phyloP scores from a whole-genome alignment of 2,888 invertebrate genomes.

The Germaria angustata region DNA sequence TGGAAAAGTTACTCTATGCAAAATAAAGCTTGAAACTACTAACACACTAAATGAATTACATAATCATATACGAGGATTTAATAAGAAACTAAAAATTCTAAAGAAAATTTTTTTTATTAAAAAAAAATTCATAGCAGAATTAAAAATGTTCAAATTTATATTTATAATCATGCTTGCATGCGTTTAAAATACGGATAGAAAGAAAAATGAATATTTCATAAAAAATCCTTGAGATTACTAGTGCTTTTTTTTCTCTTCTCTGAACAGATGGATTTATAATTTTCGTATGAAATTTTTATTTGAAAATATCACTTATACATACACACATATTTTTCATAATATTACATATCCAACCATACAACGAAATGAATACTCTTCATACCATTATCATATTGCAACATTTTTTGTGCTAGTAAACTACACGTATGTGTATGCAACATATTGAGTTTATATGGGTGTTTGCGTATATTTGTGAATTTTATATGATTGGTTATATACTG shows the following conservation, averaged over 20 bases:
- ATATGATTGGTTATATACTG: conserved; percentile 48
- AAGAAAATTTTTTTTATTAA: no score
- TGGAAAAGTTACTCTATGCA: no score
- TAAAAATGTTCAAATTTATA: background rate
- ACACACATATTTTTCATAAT: background rate
- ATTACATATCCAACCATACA: background rate
- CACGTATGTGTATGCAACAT: background rate
- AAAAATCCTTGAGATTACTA: conserved; percentile 27
- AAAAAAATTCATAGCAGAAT: no score
- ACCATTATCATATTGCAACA: conserved; percentile 5
- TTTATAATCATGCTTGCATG: background rate
- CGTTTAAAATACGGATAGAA: background rate
- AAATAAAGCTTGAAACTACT: no score
- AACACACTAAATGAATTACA: no score
- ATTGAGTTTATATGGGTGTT: background rate
- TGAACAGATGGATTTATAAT: conserved; percentile 15
- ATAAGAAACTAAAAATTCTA: no score
- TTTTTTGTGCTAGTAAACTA: background rate
- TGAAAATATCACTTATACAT: conserved; percentile 5
- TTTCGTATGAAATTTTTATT: conserved; percentile 30
- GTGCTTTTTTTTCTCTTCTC: background rate
- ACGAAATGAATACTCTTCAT: conserved; percentile 30
- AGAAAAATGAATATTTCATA: conserved; percentile 36
- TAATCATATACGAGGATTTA: no score
- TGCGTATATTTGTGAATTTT: conserved; percentile 10